These are phyloP conservation scores for Argyresthia goedartella DNA, from an alignment of 2,888 invertebrate species.

Conservation along the genomic window DNA sequence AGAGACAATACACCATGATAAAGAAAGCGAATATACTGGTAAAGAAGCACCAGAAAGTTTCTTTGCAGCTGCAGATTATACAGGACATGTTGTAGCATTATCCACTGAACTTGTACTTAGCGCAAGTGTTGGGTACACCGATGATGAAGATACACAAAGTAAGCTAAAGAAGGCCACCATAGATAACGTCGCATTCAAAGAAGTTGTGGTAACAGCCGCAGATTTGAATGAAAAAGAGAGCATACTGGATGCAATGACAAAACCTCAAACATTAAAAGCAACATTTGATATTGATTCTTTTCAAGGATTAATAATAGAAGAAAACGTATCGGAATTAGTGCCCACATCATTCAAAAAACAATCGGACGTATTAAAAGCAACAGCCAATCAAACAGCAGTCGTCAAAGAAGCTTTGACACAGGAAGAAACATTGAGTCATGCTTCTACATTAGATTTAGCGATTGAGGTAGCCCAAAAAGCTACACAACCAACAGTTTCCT, in stretches of 20 bases:
- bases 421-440: conserved; percentile 64
- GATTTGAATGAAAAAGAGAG: conserved; percentile 71
- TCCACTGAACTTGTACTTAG: conserved; percentile 57
- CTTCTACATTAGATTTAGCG: conserved; percentile 45
- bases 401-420: conserved; percentile 71
- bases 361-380: conserved; percentile 27
- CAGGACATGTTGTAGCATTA: conserved; percentile 61
- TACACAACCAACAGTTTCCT: conserved; percentile 49
- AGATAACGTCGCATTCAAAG: conserved; percentile 64
- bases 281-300: conserved; percentile 35
- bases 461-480: conserved; percentile 23
- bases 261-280: conserved; percentile 25
- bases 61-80: conserved; percentile 51
- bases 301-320: conserved; percentile 62
- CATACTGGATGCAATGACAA: conserved; percentile 16
- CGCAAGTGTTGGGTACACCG: conserved; percentile 35
- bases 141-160: conserved; percentile 15
- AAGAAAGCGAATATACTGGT: conserved; percentile 33
- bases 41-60: conserved; percentile 21
- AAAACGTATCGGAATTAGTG: conserved; percentile 55
- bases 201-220: conserved; percentile 65
- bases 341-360: conserved; percentile 37
- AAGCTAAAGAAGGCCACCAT: conserved; percentile 52
- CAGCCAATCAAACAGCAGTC: conserved; percentile 42
- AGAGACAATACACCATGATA: conserved; percentile 47